Evolutionary conservation across 2,888 invertebrate species (phyloP).

Genomic region (Melolontha melolontha): DNA sequence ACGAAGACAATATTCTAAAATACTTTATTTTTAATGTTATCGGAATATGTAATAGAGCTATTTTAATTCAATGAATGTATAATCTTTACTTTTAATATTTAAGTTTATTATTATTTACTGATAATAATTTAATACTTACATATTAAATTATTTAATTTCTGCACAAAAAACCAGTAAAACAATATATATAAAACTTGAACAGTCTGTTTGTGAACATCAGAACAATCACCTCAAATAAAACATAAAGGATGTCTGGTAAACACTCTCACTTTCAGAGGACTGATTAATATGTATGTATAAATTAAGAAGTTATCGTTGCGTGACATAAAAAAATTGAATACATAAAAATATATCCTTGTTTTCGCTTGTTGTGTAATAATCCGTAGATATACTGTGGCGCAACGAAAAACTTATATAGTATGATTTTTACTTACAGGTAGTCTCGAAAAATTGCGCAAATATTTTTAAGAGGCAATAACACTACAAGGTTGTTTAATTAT

Average conservation of each 20-base stretch:
- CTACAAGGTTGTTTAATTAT: no score
- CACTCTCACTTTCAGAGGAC: conserved; percentile 30
- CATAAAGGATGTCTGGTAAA: conserved; percentile 16
- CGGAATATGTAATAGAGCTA: no score
- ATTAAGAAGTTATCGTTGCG: conserved; percentile 29
- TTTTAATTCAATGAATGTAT: neutral
- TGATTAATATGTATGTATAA: neutral
- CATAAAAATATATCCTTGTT: no score
- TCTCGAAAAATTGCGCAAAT: no score
- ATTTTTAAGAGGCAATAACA: no score
- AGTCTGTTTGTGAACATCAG: neutral
- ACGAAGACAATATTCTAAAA: no score
- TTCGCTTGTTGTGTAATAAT: no score
- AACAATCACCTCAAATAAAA: conserved; percentile 19
- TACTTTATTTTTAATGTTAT: no score
- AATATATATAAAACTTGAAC: conserved; percentile 1
- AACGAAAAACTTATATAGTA: no score
- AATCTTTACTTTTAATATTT: neutral
- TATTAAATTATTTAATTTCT: neutral
- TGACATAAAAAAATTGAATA: conserved; percentile 16
- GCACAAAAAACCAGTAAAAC: neutral
- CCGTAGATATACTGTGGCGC: no score
- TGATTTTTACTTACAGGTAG: no score
- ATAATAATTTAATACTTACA: neutral
- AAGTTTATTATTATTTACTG: no score